Conservation (phyloP, 2,797 vertebrate species). For the Brachyrhaphis roseni region DNA sequence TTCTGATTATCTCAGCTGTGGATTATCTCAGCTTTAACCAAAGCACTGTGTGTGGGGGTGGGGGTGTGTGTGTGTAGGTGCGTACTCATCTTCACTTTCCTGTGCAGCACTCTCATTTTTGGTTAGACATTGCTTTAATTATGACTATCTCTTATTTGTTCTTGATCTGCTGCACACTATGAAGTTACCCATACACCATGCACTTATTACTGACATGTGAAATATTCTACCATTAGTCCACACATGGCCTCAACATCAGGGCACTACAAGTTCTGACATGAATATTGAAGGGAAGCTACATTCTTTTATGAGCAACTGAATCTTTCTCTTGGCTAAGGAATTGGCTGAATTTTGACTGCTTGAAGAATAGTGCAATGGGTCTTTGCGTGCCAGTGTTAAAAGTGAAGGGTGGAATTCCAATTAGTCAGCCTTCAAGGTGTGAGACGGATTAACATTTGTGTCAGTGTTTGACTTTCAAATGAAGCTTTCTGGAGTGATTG, state of each 20-base stretch:
- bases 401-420: constrained; percentile 41
- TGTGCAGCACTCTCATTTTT: neutral
- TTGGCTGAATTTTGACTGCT: constrained; percentile 56
- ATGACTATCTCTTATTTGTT: neutral
- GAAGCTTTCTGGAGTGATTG: constrained; percentile 49
- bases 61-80: neutral
- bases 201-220: neutral
- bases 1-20: neutral
- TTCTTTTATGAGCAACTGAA: constrained; percentile 56
- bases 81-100: neutral
- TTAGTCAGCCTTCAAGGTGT: constrained; percentile 41
- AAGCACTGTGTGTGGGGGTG: neutral
- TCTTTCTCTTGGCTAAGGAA: constrained; percentile 32
- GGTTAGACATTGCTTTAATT: neutral
- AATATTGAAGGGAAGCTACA: constrained; percentile 68
- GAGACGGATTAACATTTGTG: constrained; percentile 39
- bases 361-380: constrained; percentile 37
- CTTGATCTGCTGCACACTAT: neutral
- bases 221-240: constrained; percentile 26
- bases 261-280: constrained; percentile 60
- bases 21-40: neutral
- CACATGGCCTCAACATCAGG: constrained; percentile 30
- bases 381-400: constrained; percentile 35
- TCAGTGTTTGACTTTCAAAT: constrained; percentile 38
- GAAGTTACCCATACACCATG: constrained; percentile 8